A percentile compares a stretch with the other conserved stretches of the same genome.
Conservation (phyloP, 2,113 vertebrate genomes). For the Probosciger aterrimus region DNA sequence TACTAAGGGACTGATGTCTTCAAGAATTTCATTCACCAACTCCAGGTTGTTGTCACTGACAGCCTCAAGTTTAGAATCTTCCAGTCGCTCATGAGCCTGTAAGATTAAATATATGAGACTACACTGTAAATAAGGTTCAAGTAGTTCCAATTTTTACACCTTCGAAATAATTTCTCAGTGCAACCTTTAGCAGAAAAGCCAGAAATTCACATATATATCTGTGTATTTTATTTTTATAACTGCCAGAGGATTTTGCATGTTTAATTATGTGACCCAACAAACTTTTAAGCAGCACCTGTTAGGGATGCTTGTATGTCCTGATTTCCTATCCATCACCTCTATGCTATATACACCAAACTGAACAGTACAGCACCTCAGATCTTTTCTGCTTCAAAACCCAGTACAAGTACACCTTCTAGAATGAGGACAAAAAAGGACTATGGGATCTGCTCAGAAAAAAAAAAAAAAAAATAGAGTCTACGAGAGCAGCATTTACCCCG, state of each 20-base stretch:
- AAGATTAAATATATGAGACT: slow-evolving; percentile 11
- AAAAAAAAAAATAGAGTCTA: not conserved
- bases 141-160: not conserved
- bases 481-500: not conserved
- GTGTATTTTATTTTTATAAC: not conserved
- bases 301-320: not conserved
- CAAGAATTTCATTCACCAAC: slow-evolving; percentile 91
- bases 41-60: slow-evolving; percentile 92
- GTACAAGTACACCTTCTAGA: not conserved
- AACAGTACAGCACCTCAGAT: not conserved
- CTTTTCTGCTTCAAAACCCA: not conserved
- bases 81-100: slow-evolving; percentile 93
- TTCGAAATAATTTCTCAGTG: not conserved
- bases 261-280: not conserved
- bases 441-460: not conserved
- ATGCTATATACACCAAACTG: not conserved
- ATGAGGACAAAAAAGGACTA: not conserved
- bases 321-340: not conserved
- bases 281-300: not conserved
- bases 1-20: slow-evolving; percentile 85
- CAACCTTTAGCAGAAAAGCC: not conserved
- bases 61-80: slow-evolving; percentile 92
- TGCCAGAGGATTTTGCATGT: not conserved
- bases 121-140: not conserved
- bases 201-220: not conserved